phyloP scores from a whole-genome alignment of 2,888 invertebrate species.

The Stenurella melanura region DNA sequence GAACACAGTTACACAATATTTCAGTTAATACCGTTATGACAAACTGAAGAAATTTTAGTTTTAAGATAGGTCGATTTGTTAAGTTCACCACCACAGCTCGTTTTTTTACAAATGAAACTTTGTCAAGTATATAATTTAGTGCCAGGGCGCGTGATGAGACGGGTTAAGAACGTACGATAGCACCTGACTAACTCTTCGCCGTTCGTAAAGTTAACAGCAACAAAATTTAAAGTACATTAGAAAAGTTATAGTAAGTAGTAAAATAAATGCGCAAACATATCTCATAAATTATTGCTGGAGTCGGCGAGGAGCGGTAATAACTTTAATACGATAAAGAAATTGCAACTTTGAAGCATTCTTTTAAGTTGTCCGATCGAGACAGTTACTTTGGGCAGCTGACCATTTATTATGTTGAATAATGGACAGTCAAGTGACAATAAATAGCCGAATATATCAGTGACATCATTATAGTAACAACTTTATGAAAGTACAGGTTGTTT shows the following conservation, averaged over 20 bases:
- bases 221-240: constrained; percentile 33
- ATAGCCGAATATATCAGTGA: neutral
- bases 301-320: constrained; percentile 11
- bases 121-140: no score
- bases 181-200: neutral
- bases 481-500: neutral
- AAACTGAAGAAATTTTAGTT: no score
- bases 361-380: neutral
- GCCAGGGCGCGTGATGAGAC: neutral
- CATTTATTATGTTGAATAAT: neutral
- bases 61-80: no score
- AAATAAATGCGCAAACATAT: constrained; percentile 24
- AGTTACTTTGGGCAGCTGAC: neutral
- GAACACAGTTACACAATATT: no score
- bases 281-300: constrained; percentile 21
- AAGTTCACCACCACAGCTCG: no score
- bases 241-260: constrained; percentile 33
- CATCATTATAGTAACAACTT: neutral
- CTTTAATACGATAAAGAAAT: constrained; percentile 2
- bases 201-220: constrained; percentile 15
- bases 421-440: neutral
- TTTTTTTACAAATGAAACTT: no score
- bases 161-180: neutral
- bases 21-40: no score
- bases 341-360: constrained; percentile 1